phyloP scores from a whole-genome alignment of 2,888 invertebrate genomes.

The Cyclophora albipunctata region DNA sequence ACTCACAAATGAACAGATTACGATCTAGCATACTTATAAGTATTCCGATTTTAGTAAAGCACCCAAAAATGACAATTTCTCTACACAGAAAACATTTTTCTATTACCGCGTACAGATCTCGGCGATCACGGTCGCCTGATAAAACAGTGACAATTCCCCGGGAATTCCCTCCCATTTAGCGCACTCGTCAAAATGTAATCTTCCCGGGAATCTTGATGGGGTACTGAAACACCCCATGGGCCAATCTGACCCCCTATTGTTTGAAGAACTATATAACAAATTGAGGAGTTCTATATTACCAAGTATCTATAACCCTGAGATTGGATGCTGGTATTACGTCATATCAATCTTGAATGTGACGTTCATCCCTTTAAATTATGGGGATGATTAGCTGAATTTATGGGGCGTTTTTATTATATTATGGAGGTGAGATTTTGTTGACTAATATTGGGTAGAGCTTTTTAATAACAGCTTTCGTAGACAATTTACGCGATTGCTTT shows the following conservation, averaged over 20 bases:
- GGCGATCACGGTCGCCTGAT: no score
- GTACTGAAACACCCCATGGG: constrained; percentile 2
- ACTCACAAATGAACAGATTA: no score
- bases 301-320: constrained; percentile 6
- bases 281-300: constrained; percentile 14
- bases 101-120: no score
- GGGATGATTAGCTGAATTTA: background rate
- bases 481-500: background rate
- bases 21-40: no score
- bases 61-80: no score
- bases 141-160: no score
- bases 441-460: background rate
- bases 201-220: background rate
- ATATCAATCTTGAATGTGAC: constrained; percentile 26
- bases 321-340: constrained; percentile 14
- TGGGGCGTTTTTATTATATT: no score
- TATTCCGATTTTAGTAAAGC: no score
- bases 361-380: constrained; percentile 17
- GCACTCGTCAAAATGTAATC: no score
- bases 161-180: no score
- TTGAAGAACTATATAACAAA: constrained; percentile 12
- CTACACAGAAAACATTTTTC: no score
- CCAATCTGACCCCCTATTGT: constrained; percentile 16
- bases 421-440: background rate
- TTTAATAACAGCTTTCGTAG: background rate